Evolutionary conservation across 1,140 invertebrate species (phyloP).

Genomic region (Polypedilum vanderplanki): DNA sequence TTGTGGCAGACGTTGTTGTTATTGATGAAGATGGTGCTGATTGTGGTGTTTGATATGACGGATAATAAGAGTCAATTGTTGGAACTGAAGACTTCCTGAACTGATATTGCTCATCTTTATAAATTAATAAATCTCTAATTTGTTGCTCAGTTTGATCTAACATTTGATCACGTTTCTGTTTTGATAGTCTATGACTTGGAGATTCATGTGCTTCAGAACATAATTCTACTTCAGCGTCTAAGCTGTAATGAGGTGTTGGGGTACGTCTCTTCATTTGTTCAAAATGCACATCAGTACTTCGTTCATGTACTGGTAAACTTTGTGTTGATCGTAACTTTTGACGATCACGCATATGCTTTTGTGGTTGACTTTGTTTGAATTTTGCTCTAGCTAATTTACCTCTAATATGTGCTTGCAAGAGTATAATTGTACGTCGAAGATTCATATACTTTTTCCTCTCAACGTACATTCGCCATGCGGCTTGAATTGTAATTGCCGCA

Average conservation of each 20-base stretch:
- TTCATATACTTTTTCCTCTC: constrained; percentile 60
- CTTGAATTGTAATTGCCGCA: constrained; percentile 70
- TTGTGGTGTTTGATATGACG: constrained; percentile 6
- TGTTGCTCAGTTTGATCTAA: constrained; percentile 16
- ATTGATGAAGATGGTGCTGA: background rate
- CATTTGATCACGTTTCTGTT: constrained; percentile 24
- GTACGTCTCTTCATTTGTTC: background rate
- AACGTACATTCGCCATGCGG: constrained; percentile 62
- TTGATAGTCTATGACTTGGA: background rate
- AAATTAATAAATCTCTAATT: background rate
- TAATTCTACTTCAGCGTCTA: constrained; percentile 25
- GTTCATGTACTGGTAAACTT: constrained; percentile 30
- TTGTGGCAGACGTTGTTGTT: background rate
- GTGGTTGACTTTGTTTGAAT: constrained; percentile 45
- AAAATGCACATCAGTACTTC: background rate
- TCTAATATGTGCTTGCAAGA: constrained; percentile 65
- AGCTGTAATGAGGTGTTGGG: constrained; percentile 26
- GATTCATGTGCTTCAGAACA: background rate
- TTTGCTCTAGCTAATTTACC: constrained; percentile 53
- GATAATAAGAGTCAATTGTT: background rate
- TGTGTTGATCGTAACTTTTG: constrained; percentile 30
- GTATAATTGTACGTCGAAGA: constrained; percentile 51
- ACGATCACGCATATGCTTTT: constrained; percentile 32
- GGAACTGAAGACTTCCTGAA: background rate
- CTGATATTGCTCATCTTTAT: constrained; percentile 15